Conservation (phyloP, 2,113 vertebrate species). For the Elephas maximus region DNA sequence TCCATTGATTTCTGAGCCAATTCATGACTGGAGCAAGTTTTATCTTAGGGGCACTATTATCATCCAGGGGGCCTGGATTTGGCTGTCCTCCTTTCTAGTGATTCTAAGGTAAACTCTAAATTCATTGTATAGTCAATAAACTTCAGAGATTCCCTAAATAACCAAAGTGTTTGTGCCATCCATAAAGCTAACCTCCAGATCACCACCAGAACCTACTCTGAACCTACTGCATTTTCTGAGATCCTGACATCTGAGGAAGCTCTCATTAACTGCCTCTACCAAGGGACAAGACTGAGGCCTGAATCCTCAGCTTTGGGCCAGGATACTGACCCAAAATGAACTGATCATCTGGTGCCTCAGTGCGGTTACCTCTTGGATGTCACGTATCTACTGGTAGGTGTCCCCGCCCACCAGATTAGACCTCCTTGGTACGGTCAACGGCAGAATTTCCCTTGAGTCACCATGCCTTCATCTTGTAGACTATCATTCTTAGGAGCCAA, state of each 20-base stretch:
- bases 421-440: not conserved
- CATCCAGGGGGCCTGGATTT: not conserved
- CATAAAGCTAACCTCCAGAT: not conserved
- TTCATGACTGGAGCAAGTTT: not conserved
- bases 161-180: not conserved
- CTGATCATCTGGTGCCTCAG: no score
- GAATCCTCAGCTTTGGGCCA: not conserved
- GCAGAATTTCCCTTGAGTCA: not conserved
- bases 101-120: slow-evolving; percentile 25
- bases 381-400: not conserved
- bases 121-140: not conserved
- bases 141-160: not conserved
- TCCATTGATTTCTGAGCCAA: not conserved
- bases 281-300: not conserved
- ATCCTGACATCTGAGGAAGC: not conserved
- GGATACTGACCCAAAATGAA: not conserved
- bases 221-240: not conserved
- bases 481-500: not conserved
- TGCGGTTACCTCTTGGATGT: not conserved
- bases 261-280: not conserved
- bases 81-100: not conserved
- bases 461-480: not conserved
- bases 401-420: not conserved
- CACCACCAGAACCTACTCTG: not conserved
- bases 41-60: not conserved